These are phyloP conservation scores for Parnassius apollo DNA, from an alignment of 2,888 invertebrate genomes.

Conservation along the genomic window DNA sequence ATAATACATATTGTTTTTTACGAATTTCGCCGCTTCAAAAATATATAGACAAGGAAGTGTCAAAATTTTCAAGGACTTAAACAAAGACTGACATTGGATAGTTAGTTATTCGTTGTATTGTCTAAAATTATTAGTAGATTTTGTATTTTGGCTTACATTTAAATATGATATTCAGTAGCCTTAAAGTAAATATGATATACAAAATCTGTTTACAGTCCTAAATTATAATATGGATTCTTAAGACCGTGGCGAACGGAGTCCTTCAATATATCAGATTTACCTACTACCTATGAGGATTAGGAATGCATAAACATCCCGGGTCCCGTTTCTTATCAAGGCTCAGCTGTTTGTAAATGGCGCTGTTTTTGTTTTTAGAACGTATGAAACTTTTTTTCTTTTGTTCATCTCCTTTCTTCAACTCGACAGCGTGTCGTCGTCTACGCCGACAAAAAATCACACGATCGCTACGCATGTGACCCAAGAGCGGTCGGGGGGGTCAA, in stretches of 20 bases:
- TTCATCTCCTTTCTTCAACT: conserved; percentile 18
- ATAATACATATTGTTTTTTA: too few species aligned
- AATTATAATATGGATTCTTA: not conserved
- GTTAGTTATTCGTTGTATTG: too few species aligned
- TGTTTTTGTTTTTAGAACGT: conserved; percentile 53
- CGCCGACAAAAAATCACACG: conserved; percentile 56
- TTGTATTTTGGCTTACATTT: too few species aligned
- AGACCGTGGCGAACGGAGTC: not conserved
- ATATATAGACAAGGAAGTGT: too few species aligned
- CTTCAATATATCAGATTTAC: not conserved
- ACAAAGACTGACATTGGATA: too few species aligned
- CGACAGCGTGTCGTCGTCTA: conserved; percentile 41
- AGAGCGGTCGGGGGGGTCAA: conserved; percentile 58
- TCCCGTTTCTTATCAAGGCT: conserved; percentile 47
- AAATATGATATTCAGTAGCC: too few species aligned
- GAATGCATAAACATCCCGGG: conserved; percentile 22
- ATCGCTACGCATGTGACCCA: conserved; percentile 62
- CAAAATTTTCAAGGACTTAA: too few species aligned
- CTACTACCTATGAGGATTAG: not conserved
- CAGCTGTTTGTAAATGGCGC: conserved; percentile 65
- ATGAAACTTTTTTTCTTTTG: conserved; percentile 50
- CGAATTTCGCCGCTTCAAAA: too few species aligned
- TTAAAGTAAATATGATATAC: too few species aligned
- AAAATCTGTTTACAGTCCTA: too few species aligned
- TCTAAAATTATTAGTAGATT: too few species aligned